A percentile compares a stretch with the other conserved stretches of the same genome.
Conservation (phyloP, 2,797 vertebrate species). For the Cyclura pinguis region DNA sequence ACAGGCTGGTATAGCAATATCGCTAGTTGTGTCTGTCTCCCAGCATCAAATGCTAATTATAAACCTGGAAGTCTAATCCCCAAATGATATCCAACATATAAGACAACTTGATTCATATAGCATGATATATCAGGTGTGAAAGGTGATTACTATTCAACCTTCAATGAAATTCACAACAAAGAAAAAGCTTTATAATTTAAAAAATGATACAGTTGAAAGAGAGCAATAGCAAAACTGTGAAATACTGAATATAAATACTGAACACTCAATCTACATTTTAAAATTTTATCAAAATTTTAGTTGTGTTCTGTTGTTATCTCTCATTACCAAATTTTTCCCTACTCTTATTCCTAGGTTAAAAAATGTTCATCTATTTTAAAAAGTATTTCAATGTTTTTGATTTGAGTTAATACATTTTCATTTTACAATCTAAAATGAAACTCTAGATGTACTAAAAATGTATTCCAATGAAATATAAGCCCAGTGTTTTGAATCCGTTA, state of each 20-base stretch:
- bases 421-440: neutral
- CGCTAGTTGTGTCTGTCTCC: neutral
- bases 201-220: neutral
- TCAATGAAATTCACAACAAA: neutral
- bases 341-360: neutral
- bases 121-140: neutral
- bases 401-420: neutral
- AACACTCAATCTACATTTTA: neutral
- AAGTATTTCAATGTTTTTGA: neutral
- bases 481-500: neutral
- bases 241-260: neutral
- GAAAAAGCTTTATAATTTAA: neutral
- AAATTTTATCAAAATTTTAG: neutral
- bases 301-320: neutral
- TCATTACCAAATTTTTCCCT: too few species aligned
- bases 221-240: neutral
- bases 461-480: neutral
- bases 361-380: neutral
- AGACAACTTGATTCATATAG: neutral
- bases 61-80: neutral
- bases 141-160: neutral
- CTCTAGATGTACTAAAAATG: neutral
- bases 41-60: neutral
- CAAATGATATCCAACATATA: neutral
- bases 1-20: neutral